Conservation (phyloP, 1,140 invertebrate genomes). For the Pemphigus obesinymphae region DNA sequence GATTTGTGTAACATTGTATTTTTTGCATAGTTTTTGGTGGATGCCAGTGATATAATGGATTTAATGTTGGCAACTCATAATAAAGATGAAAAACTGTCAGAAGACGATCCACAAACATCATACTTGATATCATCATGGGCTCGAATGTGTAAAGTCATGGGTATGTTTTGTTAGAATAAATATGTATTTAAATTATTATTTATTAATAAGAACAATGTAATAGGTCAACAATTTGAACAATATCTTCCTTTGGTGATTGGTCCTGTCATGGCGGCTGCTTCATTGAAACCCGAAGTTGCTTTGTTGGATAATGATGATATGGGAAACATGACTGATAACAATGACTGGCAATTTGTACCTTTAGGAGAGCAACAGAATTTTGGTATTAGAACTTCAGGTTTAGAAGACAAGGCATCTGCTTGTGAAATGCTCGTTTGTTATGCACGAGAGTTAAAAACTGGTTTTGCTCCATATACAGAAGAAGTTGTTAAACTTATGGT, state of each 20-base stretch:
- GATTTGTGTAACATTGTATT: slow-evolving; percentile 35
- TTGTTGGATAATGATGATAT: slow-evolving; percentile 89
- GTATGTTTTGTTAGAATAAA: slow-evolving; percentile 51
- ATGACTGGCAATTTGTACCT: slow-evolving; percentile 98
- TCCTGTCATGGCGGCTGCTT: slow-evolving; percentile 89
- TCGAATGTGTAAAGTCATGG: slow-evolving; percentile 95
- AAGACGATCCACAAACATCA: slow-evolving; percentile 95
- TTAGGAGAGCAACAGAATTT: slow-evolving; percentile 94
- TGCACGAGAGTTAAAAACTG: slow-evolving; percentile 93
- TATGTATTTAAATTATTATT: background rate
- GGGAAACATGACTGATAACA: slow-evolving; percentile 74
- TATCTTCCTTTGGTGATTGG: slow-evolving; percentile 97
- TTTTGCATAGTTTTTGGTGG: slow-evolving; percentile 68
- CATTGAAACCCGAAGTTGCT: slow-evolving; percentile 96
- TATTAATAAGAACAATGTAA: slow-evolving; percentile 13
- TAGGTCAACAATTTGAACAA: slow-evolving; percentile 87
- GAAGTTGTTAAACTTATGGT: slow-evolving; percentile 92
- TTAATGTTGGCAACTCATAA: slow-evolving; percentile 84
- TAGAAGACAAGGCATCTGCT: slow-evolving; percentile 98
- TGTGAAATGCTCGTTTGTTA: slow-evolving; percentile 99
- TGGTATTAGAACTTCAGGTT: slow-evolving; percentile 81
- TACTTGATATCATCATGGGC: slow-evolving; percentile 99
- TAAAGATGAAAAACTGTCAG: slow-evolving; percentile 71
- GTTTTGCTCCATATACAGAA: slow-evolving; percentile 90
- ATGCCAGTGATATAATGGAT: slow-evolving; percentile 96